Percentiles rank a stretch among this genome's conserved stretches.
Evolutionary conservation across 2,888 invertebrate species (phyloP).

Genomic region (Limnephilus auricula): DNA sequence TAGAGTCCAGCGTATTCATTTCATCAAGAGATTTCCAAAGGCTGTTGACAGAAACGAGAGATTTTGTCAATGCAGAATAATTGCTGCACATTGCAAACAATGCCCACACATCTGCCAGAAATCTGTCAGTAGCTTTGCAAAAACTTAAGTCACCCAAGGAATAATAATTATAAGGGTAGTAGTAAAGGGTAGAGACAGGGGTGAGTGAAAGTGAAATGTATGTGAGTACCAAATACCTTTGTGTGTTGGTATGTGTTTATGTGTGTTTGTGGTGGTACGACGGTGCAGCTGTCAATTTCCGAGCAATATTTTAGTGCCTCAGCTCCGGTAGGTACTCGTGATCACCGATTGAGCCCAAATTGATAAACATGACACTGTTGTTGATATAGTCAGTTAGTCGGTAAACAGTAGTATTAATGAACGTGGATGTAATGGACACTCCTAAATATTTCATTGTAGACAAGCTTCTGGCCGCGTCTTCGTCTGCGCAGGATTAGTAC

Average conservation of each 20-base stretch:
- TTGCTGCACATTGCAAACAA: slow-evolving; percentile 39
- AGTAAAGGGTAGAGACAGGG: slow-evolving; percentile 24
- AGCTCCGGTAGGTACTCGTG: not conserved
- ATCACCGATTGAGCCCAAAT: not conserved
- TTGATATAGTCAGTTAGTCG: not conserved
- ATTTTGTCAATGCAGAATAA: slow-evolving; percentile 29
- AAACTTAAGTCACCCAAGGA: slow-evolving; percentile 39
- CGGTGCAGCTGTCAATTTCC: slow-evolving; percentile 37
- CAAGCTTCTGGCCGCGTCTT: no score
- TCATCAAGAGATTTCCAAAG: not conserved
- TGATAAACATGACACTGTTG: not conserved
- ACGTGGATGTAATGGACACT: not conserved
- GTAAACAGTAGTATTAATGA: not conserved
- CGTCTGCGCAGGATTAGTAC: no score
- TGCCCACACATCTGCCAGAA: not conserved
- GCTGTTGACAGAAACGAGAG: slow-evolving; percentile 20
- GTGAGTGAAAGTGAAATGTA: slow-evolving; percentile 37
- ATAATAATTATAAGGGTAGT: slow-evolving; percentile 20
- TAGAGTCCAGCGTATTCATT: not conserved
- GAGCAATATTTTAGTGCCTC: not conserved
- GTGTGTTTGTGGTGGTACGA: not conserved
- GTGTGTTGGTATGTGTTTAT: not conserved
- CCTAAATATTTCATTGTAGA: not conserved
- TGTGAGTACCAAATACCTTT: not conserved
- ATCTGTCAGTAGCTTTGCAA: slow-evolving; percentile 32